phyloP scores from a whole-genome alignment of 2,888 invertebrate species.

The Troglohyphantes excavatus region DNA sequence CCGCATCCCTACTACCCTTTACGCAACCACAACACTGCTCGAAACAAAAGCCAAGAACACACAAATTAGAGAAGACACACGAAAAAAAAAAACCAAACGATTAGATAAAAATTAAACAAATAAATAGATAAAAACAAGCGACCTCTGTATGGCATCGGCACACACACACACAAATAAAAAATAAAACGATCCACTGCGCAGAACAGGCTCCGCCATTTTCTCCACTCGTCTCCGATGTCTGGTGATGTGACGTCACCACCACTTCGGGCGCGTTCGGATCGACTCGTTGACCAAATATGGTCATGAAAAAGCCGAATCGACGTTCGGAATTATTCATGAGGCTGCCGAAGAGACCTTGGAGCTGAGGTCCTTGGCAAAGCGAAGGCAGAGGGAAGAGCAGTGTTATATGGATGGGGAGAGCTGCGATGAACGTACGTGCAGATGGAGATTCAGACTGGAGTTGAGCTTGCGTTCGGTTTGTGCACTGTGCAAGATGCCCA shows the following conservation, averaged over 20 bases:
- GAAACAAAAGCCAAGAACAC: background rate
- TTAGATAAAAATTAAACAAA: constrained; percentile 24
- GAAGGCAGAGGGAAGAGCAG: constrained; percentile 17
- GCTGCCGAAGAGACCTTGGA: constrained; percentile 67
- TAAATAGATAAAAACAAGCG: constrained; percentile 33
- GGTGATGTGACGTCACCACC: constrained; percentile 66
- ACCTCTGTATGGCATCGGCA: background rate
- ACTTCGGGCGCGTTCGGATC: constrained; percentile 73
- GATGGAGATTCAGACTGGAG: background rate
- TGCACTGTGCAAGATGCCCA: constrained; percentile 35
- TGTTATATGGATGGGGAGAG: constrained; percentile 61
- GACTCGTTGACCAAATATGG: constrained; percentile 78
- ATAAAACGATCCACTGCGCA: constrained; percentile 52
- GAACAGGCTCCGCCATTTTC: constrained; percentile 70
- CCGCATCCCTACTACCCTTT: background rate
- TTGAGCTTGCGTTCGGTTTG: background rate
- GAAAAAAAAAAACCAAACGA: constrained; percentile 8
- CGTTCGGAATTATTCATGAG: constrained; percentile 75
- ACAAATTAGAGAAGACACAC: background rate
- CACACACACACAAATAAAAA: too few species aligned
- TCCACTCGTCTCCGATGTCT: constrained; percentile 66
- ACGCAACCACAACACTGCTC: background rate
- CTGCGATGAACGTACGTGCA: constrained; percentile 8
- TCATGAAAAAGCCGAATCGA: constrained; percentile 71
- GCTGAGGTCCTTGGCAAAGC: constrained; percentile 70